phyloP scores from a whole-genome alignment of 1,140 invertebrate species.

The Trachelipus rathkii region DNA sequence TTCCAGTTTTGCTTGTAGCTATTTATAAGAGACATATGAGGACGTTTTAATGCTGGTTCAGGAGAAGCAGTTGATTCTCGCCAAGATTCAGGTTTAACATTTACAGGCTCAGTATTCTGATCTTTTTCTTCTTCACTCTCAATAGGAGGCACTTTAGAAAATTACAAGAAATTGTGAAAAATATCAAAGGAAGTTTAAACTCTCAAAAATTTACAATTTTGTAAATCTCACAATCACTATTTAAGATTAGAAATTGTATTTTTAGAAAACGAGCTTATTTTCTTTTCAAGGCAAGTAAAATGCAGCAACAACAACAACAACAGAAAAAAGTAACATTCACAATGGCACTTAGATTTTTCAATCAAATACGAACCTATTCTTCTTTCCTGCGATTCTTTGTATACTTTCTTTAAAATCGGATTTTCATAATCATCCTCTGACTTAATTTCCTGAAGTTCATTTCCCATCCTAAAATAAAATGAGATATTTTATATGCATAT shows the following conservation, averaged over 20 bases:
- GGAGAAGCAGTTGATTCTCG: background rate
- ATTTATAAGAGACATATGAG: slow-evolving; percentile 53
- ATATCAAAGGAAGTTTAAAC: no score
- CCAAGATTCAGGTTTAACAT: background rate
- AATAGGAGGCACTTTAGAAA: background rate
- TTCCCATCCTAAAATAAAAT: slow-evolving; percentile 56
- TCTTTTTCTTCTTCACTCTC: background rate
- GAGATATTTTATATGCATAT: slow-evolving; percentile 28
- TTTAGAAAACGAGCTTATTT: no score
- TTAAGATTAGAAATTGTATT: no score
- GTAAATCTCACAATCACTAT: no score
- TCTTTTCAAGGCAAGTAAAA: no score
- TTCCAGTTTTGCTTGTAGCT: slow-evolving; percentile 59
- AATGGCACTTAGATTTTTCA: no score
- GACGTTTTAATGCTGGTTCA: slow-evolving; percentile 47
- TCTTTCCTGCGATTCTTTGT: slow-evolving; percentile 53
- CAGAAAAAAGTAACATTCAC: no score
- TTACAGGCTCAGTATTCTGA: background rate
- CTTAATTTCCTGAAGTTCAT: slow-evolving; percentile 61
- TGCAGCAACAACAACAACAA: no score
- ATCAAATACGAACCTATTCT: no score
- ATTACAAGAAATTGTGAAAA: no score
- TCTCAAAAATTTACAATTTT: no score
- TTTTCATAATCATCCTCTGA: slow-evolving; percentile 66
- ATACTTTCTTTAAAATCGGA: slow-evolving; percentile 58